Base-by-base conservation (phyloP, 2,888 invertebrate genomes). In the Apamea epomidion region DNA sequence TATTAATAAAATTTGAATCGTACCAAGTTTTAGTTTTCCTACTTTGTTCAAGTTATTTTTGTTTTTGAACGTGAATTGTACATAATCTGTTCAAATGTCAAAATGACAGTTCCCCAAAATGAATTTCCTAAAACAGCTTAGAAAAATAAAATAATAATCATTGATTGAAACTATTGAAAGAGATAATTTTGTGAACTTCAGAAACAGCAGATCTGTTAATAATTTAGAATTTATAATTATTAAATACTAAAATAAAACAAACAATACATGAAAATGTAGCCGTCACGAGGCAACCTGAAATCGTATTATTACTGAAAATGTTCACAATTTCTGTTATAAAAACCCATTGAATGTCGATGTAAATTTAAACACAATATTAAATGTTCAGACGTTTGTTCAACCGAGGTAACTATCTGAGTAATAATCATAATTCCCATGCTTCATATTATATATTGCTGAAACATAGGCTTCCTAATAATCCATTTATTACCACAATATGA, bases 311-410 rank as follows among this genome's bases (percentile, higher is more conserved):
- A 18, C 18, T 42, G 37, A 45, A n/a, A 51, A 51, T 25, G 4
- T 51, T 25, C 29, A 25, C 51, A 32, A 32, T 10, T 78, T n/a
- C 2, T 60, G 42, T 18, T 67, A 0, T 18, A 8, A 48, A 32
- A 16, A 14, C 3, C 14, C 48, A 37, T 8, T n/a, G 14, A 7
- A 65, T 65, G 5, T 42, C 21, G 32, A 18, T 32, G 32, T 32
- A 37, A 45, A 65, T 32, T 54, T 8, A 21, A 82, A 74, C 51
- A 81, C 29, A 81, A 42, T 48, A 82, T 74, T 64, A 65, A 80
- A 80, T 80, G 80, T 74, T 37, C 25, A 81, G 37, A 74, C 65
- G 80, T 48, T 25, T 74, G 3, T 81, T 75, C 29, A 54, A 29
- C 0, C 21, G 54, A 54, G 51, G 73, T 72, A 70, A 32, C 8